Evolutionary conservation across 2,797 vertebrate genomes (phyloP).

Genomic region (Tokudaia muenninki): DNA sequence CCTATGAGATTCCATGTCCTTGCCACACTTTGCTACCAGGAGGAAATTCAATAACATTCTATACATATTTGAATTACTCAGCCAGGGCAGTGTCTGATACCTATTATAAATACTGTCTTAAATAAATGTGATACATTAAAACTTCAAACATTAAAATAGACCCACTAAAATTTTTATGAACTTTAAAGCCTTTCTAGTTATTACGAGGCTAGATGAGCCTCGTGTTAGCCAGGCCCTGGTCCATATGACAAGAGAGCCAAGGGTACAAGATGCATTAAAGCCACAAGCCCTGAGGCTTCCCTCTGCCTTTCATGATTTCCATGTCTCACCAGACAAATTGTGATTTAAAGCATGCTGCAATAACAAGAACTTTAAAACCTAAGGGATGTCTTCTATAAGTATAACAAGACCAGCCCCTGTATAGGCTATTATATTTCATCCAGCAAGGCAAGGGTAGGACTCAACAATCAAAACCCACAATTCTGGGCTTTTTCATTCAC

Average conservation of each 20-base stretch:
- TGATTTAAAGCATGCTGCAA: not conserved
- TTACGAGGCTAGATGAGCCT: not conserved
- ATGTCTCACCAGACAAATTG: not conserved
- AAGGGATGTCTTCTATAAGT: not conserved
- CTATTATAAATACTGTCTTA: constrained; percentile 20
- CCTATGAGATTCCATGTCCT: not conserved
- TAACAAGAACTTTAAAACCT: not conserved
- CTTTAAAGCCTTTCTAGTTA: not conserved
- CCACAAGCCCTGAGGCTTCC: not conserved
- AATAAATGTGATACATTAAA: not conserved
- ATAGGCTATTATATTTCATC: not conserved
- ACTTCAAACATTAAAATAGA: not conserved
- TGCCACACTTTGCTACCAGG: not conserved
- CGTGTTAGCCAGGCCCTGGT: not conserved
- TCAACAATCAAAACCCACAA: not conserved
- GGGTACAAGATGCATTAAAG: not conserved
- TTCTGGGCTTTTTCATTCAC: not conserved
- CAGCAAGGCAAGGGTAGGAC: not conserved
- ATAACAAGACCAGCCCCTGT: not conserved
- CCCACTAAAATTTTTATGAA: not conserved
- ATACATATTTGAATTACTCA: not conserved
- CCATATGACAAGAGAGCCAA: not conserved
- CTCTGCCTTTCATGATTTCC: not conserved
- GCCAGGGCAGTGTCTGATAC: not conserved
- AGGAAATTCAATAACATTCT: not conserved